Percentiles rank a stretch among this genome's conserved stretches.
Conservation (phyloP, 2,113 vertebrate species). For the Dipodomys spectabilis region DNA sequence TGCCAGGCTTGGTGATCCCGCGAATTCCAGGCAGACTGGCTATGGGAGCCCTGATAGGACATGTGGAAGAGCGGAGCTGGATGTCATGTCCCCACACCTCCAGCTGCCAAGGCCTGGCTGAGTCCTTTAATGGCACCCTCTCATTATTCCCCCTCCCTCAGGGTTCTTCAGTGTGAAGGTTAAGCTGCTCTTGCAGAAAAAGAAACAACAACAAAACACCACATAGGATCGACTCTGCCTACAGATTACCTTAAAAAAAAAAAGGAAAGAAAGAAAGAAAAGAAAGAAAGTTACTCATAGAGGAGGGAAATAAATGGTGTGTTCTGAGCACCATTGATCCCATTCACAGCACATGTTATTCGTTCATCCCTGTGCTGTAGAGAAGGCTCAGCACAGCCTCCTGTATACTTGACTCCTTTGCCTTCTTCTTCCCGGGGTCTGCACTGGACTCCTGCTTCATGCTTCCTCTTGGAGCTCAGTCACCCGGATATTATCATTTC, state of each 20-base stretch:
- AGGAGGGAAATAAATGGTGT: background rate
- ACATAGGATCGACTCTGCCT: background rate
- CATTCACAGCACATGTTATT: background rate
- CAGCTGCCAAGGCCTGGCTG: background rate
- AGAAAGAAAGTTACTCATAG: background rate
- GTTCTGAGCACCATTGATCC: background rate
- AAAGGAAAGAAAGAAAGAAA: background rate
- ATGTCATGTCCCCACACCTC: background rate
- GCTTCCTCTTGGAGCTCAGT: background rate
- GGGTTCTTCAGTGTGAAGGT: background rate
- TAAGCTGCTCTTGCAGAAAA: background rate
- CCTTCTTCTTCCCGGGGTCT: background rate
- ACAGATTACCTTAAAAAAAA: constrained; percentile 4
- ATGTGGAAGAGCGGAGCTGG: background rate
- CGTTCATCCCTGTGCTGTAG: background rate
- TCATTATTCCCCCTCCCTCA: background rate
- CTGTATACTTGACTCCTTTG: too few species aligned
- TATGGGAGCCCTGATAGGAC: background rate
- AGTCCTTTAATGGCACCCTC: background rate
- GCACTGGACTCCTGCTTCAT: background rate
- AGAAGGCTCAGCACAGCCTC: background rate
- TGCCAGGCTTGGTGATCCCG: background rate
- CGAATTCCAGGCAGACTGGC: background rate
- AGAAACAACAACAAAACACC: background rate
- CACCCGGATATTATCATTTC: constrained; percentile 5